phyloP scores from a whole-genome alignment of 2,113 vertebrate genomes.

The Oreochromis niloticus region DNA sequence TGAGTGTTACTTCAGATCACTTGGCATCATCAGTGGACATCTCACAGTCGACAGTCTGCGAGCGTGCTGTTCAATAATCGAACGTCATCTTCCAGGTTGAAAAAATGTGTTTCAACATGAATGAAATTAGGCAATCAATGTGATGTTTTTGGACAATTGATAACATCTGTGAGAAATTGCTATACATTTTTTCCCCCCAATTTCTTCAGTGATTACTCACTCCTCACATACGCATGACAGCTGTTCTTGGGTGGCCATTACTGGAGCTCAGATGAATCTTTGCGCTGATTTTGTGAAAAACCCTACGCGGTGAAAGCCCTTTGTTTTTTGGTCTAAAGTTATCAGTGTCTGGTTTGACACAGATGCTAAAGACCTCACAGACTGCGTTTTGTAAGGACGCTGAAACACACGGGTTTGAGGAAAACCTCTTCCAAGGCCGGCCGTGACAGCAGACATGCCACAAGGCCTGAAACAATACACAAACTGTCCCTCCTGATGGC shows the following conservation, averaged over 20 bases:
- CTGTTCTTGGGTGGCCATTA: constrained; percentile 21
- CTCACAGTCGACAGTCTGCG: not conserved
- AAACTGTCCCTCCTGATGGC: constrained; percentile 39
- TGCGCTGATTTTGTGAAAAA: not conserved
- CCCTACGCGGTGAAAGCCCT: not conserved
- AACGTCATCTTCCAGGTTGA: not conserved
- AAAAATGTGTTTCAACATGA: not conserved
- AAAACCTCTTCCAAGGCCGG: constrained; percentile 47
- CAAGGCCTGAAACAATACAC: constrained; percentile 63
- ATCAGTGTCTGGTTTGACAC: constrained; percentile 38
- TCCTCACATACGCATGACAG: not conserved
- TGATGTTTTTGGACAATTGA: not conserved
- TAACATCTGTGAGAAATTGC: not conserved
- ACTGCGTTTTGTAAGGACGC: constrained; percentile 5
- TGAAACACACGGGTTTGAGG: constrained; percentile 11
- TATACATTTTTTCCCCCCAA: not conserved
- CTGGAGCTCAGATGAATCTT: not conserved
- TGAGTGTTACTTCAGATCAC: not conserved
- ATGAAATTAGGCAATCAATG: not conserved
- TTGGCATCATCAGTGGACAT: not conserved
- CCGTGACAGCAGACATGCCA: constrained; percentile 57
- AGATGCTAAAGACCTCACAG: constrained; percentile 53
- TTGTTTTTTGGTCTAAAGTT: constrained; percentile 36
- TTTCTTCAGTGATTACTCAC: not conserved
- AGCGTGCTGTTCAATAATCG: not conserved